Evolutionary conservation across 1,140 invertebrate species (phyloP).

Genomic region (Hesperophylax magnus): DNA sequence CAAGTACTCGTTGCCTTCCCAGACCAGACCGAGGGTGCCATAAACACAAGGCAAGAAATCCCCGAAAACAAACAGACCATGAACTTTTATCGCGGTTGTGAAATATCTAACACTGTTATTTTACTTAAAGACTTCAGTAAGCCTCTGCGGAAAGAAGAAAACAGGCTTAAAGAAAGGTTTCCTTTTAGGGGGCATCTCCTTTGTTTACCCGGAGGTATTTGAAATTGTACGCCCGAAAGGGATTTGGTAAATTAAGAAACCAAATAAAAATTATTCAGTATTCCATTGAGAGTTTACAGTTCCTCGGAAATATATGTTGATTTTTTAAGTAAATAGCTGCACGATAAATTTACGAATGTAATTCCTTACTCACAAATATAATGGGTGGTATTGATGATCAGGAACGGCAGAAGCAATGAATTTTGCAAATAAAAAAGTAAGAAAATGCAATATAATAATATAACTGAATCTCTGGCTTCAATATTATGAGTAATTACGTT

Average conservation of each 20-base stretch:
- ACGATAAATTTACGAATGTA: background rate
- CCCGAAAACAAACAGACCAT: constrained; percentile 42
- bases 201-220: constrained; percentile 29
- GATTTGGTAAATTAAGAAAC: constrained; percentile 33
- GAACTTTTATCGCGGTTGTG: constrained; percentile 47
- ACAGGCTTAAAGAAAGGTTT: constrained; percentile 34
- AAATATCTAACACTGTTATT: constrained; percentile 49
- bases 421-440: too few relatives aligned
- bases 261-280: constrained; percentile 23
- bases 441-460: too few relatives aligned
- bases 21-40: constrained; percentile 3
- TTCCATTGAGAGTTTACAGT: background rate
- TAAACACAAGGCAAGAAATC: constrained; percentile 43
- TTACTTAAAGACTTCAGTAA: constrained; percentile 46
- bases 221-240: constrained; percentile 14
- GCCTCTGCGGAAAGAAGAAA: constrained; percentile 35
- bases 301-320: too few relatives aligned
- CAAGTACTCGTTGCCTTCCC: constrained; percentile 14
- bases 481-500: too few relatives aligned
- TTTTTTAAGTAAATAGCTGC: background rate
- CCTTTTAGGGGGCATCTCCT: constrained; percentile 25
- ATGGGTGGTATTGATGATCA: too few relatives aligned
- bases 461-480: too few relatives aligned
- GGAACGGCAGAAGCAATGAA: too few relatives aligned
- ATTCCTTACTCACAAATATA: too few relatives aligned